Percentiles rank a stretch among this genome's conserved stretches.
phyloP scores from a whole-genome alignment of 2,113 vertebrate genomes.

The Fregetta grallaria region DNA sequence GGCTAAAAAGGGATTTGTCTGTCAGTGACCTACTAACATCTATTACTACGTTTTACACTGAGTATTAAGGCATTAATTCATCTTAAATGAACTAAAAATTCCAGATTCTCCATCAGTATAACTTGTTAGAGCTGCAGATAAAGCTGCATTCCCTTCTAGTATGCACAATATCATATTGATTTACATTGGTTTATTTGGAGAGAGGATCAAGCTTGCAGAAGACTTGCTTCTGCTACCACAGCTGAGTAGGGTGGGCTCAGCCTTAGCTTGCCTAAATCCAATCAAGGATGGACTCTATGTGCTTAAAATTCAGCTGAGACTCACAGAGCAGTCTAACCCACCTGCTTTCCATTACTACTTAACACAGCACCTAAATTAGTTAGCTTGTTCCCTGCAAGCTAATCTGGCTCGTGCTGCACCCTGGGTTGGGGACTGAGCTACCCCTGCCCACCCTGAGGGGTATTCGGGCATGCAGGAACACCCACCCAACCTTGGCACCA shows the following conservation, averaged over 20 bases:
- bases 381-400: fast-evolving
- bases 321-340: background rate
- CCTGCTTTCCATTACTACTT: background rate
- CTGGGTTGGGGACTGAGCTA: background rate
- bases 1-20: background rate
- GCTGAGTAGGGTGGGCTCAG: background rate
- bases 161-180: background rate
- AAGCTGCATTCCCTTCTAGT: background rate
- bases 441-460: background rate
- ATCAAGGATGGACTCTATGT: background rate
- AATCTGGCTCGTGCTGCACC: background rate
- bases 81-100: background rate
- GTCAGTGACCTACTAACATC: background rate
- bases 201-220: background rate
- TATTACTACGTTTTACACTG: background rate
- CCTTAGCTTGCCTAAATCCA: background rate
- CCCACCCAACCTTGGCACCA: background rate
- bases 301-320: background rate
- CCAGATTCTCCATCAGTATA: background rate
- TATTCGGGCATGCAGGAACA: background rate
- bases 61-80: background rate
- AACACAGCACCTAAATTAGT: background rate
- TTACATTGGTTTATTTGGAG: background rate
- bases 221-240: background rate
- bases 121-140: background rate